Percentiles rank a stretch among this genome's conserved stretches.
phyloP scores from a whole-genome alignment of 2,113 vertebrate species.

The Saguinus midas region DNA sequence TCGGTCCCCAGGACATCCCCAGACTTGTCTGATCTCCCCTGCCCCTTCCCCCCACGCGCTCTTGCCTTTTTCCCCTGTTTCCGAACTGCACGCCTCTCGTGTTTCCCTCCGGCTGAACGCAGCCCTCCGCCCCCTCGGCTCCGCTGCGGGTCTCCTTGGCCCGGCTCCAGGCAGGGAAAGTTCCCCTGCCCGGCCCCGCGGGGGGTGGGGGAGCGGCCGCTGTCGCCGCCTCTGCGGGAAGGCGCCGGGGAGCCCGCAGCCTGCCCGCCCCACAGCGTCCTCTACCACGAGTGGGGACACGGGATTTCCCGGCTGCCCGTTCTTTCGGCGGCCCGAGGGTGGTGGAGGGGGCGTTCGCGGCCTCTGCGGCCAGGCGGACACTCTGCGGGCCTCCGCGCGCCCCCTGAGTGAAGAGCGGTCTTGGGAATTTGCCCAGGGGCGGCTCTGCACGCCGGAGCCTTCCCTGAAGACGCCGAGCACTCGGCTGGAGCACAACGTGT shows the following conservation, averaged over 20 bases:
- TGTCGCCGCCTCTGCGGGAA: slow-evolving; percentile 50
- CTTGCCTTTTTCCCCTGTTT: neutral
- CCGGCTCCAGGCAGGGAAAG: slow-evolving; percentile 68
- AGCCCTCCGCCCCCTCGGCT: neutral
- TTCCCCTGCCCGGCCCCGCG: slow-evolving; percentile 62
- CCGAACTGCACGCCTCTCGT: slow-evolving; percentile 6
- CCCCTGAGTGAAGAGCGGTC: neutral
- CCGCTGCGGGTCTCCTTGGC: slow-evolving; percentile 61
- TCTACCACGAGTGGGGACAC: slow-evolving; percentile 19
- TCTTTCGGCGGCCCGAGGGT: neutral
- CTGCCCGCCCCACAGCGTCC: slow-evolving; percentile 24
- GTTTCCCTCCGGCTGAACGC: slow-evolving; percentile 24
- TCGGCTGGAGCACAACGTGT: slow-evolving; percentile 41
- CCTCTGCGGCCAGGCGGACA: slow-evolving; percentile 56
- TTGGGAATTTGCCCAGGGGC: slow-evolving; percentile 51
- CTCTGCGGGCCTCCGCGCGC: slow-evolving; percentile 52
- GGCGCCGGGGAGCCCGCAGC: slow-evolving; percentile 24
- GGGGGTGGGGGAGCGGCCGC: neutral
- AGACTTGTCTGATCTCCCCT: neutral
- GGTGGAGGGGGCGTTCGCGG: slow-evolving; percentile 33
- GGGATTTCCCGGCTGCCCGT: neutral
- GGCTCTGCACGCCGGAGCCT: slow-evolving; percentile 29
- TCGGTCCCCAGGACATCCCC: slow-evolving; percentile 47
- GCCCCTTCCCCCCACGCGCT: neutral
- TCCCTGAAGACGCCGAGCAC: slow-evolving; percentile 40